Base-by-base conservation (phyloP, 2,888 invertebrate genomes). In the Allacma fusca region DNA sequence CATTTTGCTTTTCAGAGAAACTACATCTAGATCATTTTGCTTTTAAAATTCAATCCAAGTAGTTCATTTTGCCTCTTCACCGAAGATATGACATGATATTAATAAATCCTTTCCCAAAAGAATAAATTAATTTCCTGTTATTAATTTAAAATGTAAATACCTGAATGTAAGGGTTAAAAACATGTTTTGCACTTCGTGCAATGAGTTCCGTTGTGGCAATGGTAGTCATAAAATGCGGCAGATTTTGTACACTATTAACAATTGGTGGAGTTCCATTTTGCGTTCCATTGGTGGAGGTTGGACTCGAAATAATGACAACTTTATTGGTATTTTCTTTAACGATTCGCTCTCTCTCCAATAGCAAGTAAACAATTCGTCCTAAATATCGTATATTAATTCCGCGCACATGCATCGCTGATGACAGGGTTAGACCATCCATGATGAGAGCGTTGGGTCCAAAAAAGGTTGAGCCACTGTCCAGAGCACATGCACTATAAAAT, bases 351-450 rank as follows among this genome's bases (percentile, higher is more conserved):
- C 80, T 73, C 68, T 83, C 84, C 24, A 83, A 70, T 0, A 84
- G 77, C 9, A 84, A 80, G 50, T 81, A 77, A 1, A 84, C 83
- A 1, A 84, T 79, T 2, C 84, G 79, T n/a, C 98, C 98, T 82
- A 99, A 89, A 87, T 99, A 99, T 78, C 98, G 91, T 83, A 98
- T 92, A 88, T 99, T 99, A 85, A 99, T 97, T 83, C 99, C 99
- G 82, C 95, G 92, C 84, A 93, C 93, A 88, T 99, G 99, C 87
- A 99, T 89, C 12, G 96, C 93, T 87, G 98, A 97, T 0, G 95
- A 92, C 79, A 99, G 89, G 0, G 95, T 96, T 75, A 91, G 91
- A 70, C 98, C 98, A 88, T 99, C 98, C 91, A 98, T 95, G 75
- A 84, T 81, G 68, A 84, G 80, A 34, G 84, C 82, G 57, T 84